Base-by-base conservation (phyloP, 2,113 vertebrate species). In the Dascyllus trimaculatus region DNA sequence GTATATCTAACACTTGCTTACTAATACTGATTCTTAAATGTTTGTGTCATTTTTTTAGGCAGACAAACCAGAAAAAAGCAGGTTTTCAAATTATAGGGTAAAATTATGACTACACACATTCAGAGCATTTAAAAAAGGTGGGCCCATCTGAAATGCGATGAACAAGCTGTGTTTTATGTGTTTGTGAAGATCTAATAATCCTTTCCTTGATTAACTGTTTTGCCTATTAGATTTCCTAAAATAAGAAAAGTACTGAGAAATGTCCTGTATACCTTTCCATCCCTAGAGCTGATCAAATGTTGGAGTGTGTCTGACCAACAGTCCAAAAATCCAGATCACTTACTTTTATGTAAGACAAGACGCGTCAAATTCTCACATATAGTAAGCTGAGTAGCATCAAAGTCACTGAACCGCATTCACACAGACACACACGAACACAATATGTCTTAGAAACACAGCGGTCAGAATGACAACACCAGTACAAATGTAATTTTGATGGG, bases 401-500 rank as follows among this genome's bases (percentile, higher is more conserved):
- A 43, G 13, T 43, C 40, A 13, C 40, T 43, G 13, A 35, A 21
- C 35, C 61, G 54, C 38, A 58, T 19, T 9, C 13, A 62, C 72
- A 62, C n/a, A 32, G 9, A 70, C 38, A 58, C 21, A 21, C 13
- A 6, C 29, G 66, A 35, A 52, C 19, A 19, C 46, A 17, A n/a
- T 4, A 5, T 35, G 54, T 51, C 66, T 70, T 24, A 57, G 11
- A 66, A 43, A 48, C 19, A 19, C 9, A 5, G 15, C 19, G 40
- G 2, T 79, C 4, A 7, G 14, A 70, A 11, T 63, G 13, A 24
- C 75, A 48, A 22, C 21, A 4, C 9, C 1, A 13, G 46, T 22
- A 71, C 29, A 48, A 64, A 65, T 66, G 62, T 59, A 35, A 19
- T 35, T 48, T 11, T 68, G 40, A 67, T 35, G 11, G 3, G 4